These are phyloP conservation scores for Monomorium pharaonis DNA, from an alignment of 1,140 invertebrate genomes.

Conservation along the genomic window DNA sequence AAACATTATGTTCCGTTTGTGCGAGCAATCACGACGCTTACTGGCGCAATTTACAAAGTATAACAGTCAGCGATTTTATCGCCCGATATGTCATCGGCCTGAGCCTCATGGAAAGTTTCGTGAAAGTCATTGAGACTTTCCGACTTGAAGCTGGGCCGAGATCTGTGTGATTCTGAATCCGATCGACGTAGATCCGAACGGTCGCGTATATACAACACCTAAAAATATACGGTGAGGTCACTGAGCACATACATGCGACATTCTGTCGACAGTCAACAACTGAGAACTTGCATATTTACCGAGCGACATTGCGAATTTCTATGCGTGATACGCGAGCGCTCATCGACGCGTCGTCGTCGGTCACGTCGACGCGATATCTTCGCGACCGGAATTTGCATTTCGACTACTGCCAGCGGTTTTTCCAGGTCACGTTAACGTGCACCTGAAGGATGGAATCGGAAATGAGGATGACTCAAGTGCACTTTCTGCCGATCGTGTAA, in stretches of 20 bases:
- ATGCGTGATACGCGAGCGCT: neutral
- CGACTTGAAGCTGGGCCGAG: neutral
- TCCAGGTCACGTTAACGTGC: conserved; percentile 24
- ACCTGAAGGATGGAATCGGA: conserved; percentile 23
- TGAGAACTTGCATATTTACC: neutral
- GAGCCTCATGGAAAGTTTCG: conserved; percentile 18
- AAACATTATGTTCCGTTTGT: neutral
- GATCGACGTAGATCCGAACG: conserved; percentile 12
- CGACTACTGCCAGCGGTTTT: neutral
- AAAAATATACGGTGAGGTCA: conserved; percentile 54
- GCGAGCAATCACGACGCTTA: neutral
- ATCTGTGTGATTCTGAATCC: neutral
- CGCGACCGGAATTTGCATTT: conserved; percentile 39
- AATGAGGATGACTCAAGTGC: conserved; percentile 43
- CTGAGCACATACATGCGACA: conserved; percentile 7
- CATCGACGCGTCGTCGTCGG: neutral
- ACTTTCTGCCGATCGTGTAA: neutral
- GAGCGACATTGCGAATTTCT: conserved; percentile 19
- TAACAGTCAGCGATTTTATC: neutral
- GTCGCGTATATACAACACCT: neutral
- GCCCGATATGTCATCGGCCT: too few species aligned
- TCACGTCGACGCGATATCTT: conserved; percentile 10
- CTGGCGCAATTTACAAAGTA: neutral
- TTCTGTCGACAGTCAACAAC: conserved; percentile 12
- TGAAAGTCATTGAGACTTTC: conserved; percentile 30